Evolutionary conservation across 2,113 vertebrate genomes (phyloP).

Genomic region (human (Homo sapiens)): DNA sequence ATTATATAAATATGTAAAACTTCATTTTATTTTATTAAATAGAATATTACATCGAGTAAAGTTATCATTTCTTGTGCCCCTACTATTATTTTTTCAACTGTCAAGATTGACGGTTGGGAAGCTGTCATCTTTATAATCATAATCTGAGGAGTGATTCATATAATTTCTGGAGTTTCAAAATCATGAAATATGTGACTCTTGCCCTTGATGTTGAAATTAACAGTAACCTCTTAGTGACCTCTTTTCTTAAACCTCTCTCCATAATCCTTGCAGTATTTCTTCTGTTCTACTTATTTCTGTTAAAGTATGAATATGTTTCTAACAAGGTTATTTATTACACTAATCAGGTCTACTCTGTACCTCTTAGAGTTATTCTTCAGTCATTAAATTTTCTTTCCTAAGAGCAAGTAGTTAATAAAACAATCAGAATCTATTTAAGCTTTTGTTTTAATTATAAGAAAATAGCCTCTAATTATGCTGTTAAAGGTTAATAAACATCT

Average conservation of each 20-base stretch:
- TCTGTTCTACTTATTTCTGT: background rate
- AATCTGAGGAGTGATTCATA: background rate
- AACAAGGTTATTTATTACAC: no score
- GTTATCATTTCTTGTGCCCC: background rate
- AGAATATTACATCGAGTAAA: no score
- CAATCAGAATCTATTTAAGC: background rate
- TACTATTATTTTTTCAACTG: background rate
- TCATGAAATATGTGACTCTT: background rate
- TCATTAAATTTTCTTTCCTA: background rate
- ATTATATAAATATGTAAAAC: fast-evolving
- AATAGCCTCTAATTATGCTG: background rate
- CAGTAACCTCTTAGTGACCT: background rate
- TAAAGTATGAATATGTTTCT: background rate
- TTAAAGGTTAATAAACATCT: background rate
- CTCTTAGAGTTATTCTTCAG: background rate
- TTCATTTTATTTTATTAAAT: background rate
- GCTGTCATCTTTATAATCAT: background rate
- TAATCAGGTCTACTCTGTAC: no score
- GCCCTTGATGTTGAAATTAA: background rate
- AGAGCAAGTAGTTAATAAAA: background rate
- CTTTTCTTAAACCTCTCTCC: background rate
- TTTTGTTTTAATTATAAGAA: background rate
- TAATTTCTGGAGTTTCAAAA: background rate
- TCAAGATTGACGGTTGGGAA: background rate
- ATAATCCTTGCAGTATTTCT: background rate